A percentile compares a stretch with the other conserved stretches of the same genome.
Conservation (phyloP, 2,888 invertebrate species). For the Cryptosula pallasiana region DNA sequence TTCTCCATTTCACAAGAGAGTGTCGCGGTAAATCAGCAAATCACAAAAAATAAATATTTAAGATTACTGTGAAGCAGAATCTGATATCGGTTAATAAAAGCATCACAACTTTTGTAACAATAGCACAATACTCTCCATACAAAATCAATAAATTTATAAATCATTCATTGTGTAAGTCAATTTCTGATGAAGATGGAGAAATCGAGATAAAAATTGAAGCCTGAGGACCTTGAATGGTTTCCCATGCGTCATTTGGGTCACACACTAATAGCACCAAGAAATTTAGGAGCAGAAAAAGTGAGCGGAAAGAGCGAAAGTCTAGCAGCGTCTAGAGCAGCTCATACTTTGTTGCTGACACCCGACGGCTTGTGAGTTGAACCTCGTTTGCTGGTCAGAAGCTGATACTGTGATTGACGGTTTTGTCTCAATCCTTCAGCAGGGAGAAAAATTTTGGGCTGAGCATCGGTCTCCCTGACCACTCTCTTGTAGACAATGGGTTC, state of each 20-base stretch:
- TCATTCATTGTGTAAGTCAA: too few relatives aligned
- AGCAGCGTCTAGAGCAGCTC: background rate
- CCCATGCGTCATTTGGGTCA: too few relatives aligned
- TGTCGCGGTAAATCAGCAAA: too few relatives aligned
- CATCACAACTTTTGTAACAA: too few relatives aligned
- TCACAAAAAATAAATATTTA: too few relatives aligned
- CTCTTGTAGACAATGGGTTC: background rate
- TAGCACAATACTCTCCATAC: too few relatives aligned
- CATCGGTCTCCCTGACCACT: constrained; percentile 14
- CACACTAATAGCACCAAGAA: background rate
- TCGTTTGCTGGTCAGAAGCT: background rate
- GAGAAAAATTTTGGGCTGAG: background rate
- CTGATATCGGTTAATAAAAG: too few relatives aligned
- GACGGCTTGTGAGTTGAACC: background rate
- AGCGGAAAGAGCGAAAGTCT: background rate
- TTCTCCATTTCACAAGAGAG: too few relatives aligned
- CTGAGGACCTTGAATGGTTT: background rate
- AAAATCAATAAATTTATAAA: too few relatives aligned
- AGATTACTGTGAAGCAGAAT: too few relatives aligned
- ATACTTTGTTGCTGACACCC: constrained; percentile 21
- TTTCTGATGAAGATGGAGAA: too few relatives aligned
- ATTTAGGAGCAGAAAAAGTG: background rate
- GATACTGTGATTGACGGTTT: background rate
- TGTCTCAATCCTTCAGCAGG: constrained; percentile 3
- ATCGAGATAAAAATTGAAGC: too few relatives aligned